phyloP scores from a whole-genome alignment of 1,140 invertebrate species.

The Drosophila grimshawi region DNA sequence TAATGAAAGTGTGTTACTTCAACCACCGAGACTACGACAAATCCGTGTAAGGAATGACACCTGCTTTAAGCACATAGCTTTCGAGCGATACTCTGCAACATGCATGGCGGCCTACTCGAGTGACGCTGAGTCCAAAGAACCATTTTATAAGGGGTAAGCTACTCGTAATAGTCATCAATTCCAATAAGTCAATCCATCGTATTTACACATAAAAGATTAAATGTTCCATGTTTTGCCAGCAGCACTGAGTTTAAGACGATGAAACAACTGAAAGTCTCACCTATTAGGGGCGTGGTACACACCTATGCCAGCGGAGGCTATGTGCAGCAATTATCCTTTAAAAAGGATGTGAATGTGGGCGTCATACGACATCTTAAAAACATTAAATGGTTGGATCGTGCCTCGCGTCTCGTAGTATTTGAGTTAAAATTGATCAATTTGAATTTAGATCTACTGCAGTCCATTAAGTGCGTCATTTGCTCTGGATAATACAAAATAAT shows the following conservation, averaged over 20 bases:
- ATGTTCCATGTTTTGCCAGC: background rate
- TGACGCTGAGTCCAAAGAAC: slow-evolving; percentile 16
- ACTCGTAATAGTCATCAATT: background rate
- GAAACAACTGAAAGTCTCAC: background rate
- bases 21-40: slow-evolving; percentile 46
- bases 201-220: background rate
- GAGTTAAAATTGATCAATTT: slow-evolving; percentile 50
- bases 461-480: slow-evolving; percentile 28
- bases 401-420: slow-evolving; percentile 38
- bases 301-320: slow-evolving; percentile 46
- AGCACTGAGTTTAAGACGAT: slow-evolving; percentile 29
- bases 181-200: background rate
- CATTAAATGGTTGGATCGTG: slow-evolving; percentile 49
- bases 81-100: slow-evolving; percentile 27
- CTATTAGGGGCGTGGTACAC: slow-evolving; percentile 7
- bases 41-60: slow-evolving; percentile 32
- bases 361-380: slow-evolving; percentile 24
- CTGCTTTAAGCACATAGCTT: slow-evolving; percentile 24
- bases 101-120: slow-evolving; percentile 35
- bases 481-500: too few species aligned
- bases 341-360: slow-evolving; percentile 9
- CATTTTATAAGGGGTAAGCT: slow-evolving; percentile 13
- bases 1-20: slow-evolving; percentile 45
- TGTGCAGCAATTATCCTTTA: slow-evolving; percentile 32
- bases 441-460: slow-evolving; percentile 37